These are phyloP conservation scores for Troides aeacus DNA, from an alignment of 2,888 invertebrate species.

Conservation along the genomic window DNA sequence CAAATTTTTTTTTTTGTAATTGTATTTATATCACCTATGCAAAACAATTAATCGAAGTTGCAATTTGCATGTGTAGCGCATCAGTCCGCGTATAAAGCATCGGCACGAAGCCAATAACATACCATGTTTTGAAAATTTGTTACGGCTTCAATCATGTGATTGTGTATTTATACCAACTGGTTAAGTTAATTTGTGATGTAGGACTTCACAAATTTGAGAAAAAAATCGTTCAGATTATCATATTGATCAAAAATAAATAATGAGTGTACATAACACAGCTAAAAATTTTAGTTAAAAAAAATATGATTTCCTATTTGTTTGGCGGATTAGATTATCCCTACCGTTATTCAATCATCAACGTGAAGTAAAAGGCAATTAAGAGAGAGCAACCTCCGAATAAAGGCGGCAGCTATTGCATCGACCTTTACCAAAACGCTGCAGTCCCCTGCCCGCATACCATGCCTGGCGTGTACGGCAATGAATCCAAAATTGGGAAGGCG, in stretches of 20 bases:
- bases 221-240: neutral
- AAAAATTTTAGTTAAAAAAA: too few relatives aligned
- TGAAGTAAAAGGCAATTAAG: too few relatives aligned
- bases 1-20: neutral
- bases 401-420: too few relatives aligned
- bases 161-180: neutral
- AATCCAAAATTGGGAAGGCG: too few relatives aligned
- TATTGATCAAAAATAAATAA: neutral
- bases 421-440: too few relatives aligned
- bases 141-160: constrained; percentile 10
- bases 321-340: too few relatives aligned
- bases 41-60: constrained; percentile 49
- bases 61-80: constrained; percentile 48
- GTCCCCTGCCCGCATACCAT: too few relatives aligned
- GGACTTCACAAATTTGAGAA: neutral
- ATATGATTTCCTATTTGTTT: too few relatives aligned
- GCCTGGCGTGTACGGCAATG: too few relatives aligned
- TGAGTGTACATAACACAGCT: too few relatives aligned
- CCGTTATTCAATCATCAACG: too few relatives aligned
- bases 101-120: constrained; percentile 52
- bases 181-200: neutral
- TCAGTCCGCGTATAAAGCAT: constrained; percentile 43
- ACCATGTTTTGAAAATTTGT: constrained; percentile 31
- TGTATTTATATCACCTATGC: constrained; percentile 19
- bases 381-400: too few relatives aligned